phyloP scores from a whole-genome alignment of 1,140 invertebrate genomes.

The Belonocnema kinseyi region DNA sequence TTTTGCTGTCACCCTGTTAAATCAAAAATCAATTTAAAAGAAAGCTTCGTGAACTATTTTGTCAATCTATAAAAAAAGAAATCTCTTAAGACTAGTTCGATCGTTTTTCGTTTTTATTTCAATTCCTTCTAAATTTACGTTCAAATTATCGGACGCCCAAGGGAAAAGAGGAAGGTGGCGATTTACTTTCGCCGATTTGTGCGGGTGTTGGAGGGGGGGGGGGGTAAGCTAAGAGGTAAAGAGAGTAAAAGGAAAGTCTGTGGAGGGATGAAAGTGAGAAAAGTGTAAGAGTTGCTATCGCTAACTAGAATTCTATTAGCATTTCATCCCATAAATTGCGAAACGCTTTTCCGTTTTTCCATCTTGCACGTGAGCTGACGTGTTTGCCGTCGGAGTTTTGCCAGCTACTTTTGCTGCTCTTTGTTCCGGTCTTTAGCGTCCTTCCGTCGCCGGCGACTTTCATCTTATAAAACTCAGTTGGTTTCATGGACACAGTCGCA shows the following conservation, averaged over 20 bases:
- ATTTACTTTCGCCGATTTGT: not conserved
- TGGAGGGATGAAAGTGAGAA: not conserved
- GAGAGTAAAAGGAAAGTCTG: not conserved
- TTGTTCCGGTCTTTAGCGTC: constrained; percentile 46
- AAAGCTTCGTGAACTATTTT: not conserved
- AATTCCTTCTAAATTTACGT: constrained; percentile 59
- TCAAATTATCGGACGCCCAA: constrained; percentile 50
- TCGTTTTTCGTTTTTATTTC: constrained; percentile 53
- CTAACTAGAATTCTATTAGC: constrained; percentile 61
- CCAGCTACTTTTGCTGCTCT: constrained; percentile 20
- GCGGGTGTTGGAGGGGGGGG: not conserved
- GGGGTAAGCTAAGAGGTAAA: constrained; percentile 21
- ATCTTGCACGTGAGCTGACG: constrained; percentile 23
- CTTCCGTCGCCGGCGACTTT: constrained; percentile 28
- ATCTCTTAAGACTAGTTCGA: not conserved
- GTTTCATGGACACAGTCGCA: constrained; percentile 40
- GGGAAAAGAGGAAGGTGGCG: constrained; percentile 32
- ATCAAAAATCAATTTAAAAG: too few relatives aligned
- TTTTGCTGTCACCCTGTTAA: too few relatives aligned
- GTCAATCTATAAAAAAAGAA: not conserved
- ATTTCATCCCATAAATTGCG: constrained; percentile 56
- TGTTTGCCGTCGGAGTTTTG: constrained; percentile 43
- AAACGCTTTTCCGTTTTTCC: constrained; percentile 31
- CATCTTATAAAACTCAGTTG: constrained; percentile 35
- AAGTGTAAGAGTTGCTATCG: constrained; percentile 32